Evolutionary conservation across 92 coral and sea anemone genomes (phyloP).

Genomic region (Galaxea fascicularis): DNA sequence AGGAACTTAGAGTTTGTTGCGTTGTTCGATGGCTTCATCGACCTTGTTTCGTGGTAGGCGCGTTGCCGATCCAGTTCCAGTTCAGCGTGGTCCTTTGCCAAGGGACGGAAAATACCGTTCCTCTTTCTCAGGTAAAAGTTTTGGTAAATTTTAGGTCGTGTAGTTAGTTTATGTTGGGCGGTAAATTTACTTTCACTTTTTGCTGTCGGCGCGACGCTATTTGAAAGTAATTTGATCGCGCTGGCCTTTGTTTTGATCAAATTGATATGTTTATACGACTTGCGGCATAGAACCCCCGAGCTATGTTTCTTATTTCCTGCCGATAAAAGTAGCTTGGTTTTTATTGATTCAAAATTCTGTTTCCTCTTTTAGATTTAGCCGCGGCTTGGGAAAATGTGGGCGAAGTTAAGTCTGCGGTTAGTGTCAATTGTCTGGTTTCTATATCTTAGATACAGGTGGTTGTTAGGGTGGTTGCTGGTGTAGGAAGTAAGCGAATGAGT

Average conservation of each 20-base stretch:
- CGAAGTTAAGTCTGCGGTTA: slow-evolving; percentile 92
- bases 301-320: background rate
- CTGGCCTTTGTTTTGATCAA: slow-evolving; percentile 33
- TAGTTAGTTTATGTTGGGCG: background rate
- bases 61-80: slow-evolving; percentile 78
- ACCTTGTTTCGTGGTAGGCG: slow-evolving; percentile 85
- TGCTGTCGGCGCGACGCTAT: background rate
- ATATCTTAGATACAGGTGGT: background rate
- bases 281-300: background rate
- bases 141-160: background rate
- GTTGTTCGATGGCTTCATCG: slow-evolving; percentile 67
- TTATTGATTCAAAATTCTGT: background rate
- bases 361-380: slow-evolving; percentile 74
- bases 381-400: slow-evolving; percentile 98
- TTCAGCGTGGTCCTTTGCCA: slow-evolving; percentile 74
- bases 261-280: slow-evolving; percentile 16
- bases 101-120: slow-evolving; percentile 68
- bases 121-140: slow-evolving; percentile 72
- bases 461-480: background rate
- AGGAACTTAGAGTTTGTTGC: slow-evolving; percentile 4
- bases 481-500: background rate
- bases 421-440: slow-evolving; percentile 43
- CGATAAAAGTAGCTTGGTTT: background rate
- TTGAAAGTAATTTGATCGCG: slow-evolving; percentile 12
- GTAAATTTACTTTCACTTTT: slow-evolving; percentile 16